These are phyloP conservation scores for Polydrusus pterygomalis DNA, from an alignment of 2,888 invertebrate genomes.

Conservation along the genomic window DNA sequence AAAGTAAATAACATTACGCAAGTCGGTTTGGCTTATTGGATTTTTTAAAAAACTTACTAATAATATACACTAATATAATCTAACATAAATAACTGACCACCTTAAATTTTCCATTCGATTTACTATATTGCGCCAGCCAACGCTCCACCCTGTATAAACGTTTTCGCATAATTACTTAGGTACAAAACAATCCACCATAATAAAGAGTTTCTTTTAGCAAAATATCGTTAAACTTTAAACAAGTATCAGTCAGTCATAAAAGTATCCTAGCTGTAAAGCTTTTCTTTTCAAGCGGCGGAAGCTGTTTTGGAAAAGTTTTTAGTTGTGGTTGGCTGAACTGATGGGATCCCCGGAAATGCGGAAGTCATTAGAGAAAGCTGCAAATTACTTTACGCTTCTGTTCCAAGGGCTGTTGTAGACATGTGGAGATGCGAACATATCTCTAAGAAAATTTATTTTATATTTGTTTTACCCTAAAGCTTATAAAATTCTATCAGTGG, in stretches of 20 bases:
- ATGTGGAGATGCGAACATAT: neutral
- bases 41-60: too few species aligned
- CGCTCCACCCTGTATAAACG: too few species aligned
- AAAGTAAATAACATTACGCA: too few species aligned
- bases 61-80: too few species aligned
- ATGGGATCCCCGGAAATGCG: conserved; percentile 4
- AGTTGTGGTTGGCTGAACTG: conserved; percentile 10
- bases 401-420: conserved; percentile 7
- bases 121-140: too few species aligned
- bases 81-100: too few species aligned
- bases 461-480: too few species aligned
- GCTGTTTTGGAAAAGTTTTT: conserved; percentile 1
- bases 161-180: too few species aligned
- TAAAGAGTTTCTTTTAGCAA: neutral
- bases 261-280: conserved; percentile 5
- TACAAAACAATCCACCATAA: neutral
- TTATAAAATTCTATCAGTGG: too few species aligned
- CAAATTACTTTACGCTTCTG: conserved; percentile 6
- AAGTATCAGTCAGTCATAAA: conserved; percentile 8
- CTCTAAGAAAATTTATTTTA: neutral
- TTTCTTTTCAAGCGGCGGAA: conserved; percentile 1
- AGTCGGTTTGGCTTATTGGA: too few species aligned
- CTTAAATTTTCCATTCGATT: too few species aligned
- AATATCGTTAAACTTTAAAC: conserved; percentile 4
- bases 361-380: conserved; percentile 10